Evolutionary conservation across 2,888 invertebrate genomes (phyloP).

Genomic region (Orgyia antiqua): DNA sequence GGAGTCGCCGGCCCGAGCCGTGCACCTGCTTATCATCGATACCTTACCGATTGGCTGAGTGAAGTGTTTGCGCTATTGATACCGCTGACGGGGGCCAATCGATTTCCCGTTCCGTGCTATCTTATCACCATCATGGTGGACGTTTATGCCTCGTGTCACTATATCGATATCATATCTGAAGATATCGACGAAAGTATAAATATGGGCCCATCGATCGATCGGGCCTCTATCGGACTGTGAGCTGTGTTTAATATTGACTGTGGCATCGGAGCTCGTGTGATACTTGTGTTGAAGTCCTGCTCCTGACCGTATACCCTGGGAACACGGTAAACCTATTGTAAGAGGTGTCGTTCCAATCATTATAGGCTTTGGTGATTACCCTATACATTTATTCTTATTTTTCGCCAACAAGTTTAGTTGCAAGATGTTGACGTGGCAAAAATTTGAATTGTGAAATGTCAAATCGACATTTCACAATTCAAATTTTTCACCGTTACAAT

Average conservation of each 20-base stretch:
- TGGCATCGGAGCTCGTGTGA: conserved; percentile 34
- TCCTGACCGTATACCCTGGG: no score
- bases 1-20: conserved; percentile 39
- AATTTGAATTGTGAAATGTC: no score
- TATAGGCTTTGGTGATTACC: conserved; percentile 13
- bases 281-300: conserved; percentile 29
- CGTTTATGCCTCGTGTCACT: conserved; percentile 65
- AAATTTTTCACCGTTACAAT: conserved; percentile 4
- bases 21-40: conserved; percentile 51
- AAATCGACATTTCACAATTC: conserved; percentile 6
- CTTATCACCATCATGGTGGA: conserved; percentile 74
- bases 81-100: conserved; percentile 64
- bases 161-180: conserved; percentile 71
- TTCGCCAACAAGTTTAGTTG: no score
- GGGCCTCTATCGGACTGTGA: conserved; percentile 70
- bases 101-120: conserved; percentile 61
- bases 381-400: conserved; percentile 7
- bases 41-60: conserved; percentile 64
- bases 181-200: conserved; percentile 77
- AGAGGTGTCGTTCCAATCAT: conserved; percentile 23
- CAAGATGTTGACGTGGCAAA: conserved; percentile 27
- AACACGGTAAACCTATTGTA: conserved; percentile 1
- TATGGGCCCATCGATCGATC: conserved; percentile 77
- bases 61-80: conserved; percentile 71
- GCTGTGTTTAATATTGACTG: conserved; percentile 60